Conservation (phyloP, 2,113 vertebrate species). For the Corythornis madagascariensis region DNA sequence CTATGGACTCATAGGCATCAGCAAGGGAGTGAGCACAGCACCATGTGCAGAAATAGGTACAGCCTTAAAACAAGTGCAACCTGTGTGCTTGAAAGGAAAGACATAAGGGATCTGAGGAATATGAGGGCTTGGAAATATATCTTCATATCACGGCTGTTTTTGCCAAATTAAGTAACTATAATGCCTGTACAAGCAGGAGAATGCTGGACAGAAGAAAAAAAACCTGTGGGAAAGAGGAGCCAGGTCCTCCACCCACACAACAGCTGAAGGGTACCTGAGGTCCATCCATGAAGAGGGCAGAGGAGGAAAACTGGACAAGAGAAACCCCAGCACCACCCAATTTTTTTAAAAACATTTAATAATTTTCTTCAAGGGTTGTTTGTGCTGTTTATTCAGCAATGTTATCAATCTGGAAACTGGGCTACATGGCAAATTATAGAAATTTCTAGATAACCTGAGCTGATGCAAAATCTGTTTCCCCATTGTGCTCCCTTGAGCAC, state of each 20-base stretch:
- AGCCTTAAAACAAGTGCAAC: background rate
- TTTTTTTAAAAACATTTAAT: background rate
- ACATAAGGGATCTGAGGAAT: background rate
- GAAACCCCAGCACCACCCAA: background rate
- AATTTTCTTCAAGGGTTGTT: background rate
- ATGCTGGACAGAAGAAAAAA: background rate
- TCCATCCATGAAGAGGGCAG: fast-evolving
- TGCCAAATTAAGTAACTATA: background rate
- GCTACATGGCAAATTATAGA: background rate
- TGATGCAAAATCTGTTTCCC: constrained; percentile 22
- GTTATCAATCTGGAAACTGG: background rate
- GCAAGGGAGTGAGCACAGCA: background rate
- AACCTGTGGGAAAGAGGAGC: background rate
- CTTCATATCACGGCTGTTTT: background rate
- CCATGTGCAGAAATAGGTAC: background rate
- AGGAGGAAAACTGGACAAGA: background rate
- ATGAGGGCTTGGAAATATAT: background rate
- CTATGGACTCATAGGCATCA: background rate
- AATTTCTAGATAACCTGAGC: background rate
- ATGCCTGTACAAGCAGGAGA: background rate
- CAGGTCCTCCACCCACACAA: background rate
- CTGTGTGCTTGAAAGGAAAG: background rate
- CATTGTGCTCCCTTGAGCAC: background rate
- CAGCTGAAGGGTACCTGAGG: fast-evolving
- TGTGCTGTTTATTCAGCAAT: background rate